Conservation (phyloP, 2,888 invertebrate species). For the Cataglyphis livida region DNA sequence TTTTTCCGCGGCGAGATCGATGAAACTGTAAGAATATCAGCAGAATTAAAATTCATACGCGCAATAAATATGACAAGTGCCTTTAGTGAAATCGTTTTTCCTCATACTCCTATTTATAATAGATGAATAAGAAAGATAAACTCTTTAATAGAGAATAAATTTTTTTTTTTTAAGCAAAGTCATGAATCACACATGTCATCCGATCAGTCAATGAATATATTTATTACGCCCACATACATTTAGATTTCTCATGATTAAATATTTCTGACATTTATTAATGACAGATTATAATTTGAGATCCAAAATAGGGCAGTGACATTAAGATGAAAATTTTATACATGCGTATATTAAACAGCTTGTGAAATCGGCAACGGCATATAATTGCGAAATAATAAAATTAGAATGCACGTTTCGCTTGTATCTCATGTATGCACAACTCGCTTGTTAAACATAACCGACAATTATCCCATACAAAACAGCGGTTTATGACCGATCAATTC, state of each 20-base stretch:
- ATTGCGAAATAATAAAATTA: constrained; percentile 31
- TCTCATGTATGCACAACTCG: constrained; percentile 5
- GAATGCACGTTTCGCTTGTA: constrained; percentile 7
- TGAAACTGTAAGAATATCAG: neutral
- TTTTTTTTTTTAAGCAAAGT: neutral
- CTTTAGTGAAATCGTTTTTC: neutral
- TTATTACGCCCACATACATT: constrained; percentile 6
- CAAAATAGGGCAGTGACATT: neutral
- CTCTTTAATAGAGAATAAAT: neutral
- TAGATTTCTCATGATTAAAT: constrained; percentile 14
- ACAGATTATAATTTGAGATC: constrained; percentile 19
- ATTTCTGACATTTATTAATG: constrained; percentile 8
- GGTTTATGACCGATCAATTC: constrained; percentile 28
- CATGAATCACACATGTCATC: neutral
- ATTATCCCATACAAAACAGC: constrained; percentile 22
- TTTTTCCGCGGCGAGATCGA: neutral
- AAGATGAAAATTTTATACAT: neutral
- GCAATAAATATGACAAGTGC: neutral
- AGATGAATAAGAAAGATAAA: neutral
- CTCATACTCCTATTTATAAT: neutral
- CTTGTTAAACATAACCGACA: constrained; percentile 41
- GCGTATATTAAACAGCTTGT: neutral
- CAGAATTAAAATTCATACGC: neutral
- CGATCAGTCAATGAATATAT: constrained; percentile 18
- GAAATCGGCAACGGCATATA: constrained; percentile 7